Evolutionary conservation across 2,888 invertebrate species (phyloP).

Genomic region (Gymnocheta viridis): DNA sequence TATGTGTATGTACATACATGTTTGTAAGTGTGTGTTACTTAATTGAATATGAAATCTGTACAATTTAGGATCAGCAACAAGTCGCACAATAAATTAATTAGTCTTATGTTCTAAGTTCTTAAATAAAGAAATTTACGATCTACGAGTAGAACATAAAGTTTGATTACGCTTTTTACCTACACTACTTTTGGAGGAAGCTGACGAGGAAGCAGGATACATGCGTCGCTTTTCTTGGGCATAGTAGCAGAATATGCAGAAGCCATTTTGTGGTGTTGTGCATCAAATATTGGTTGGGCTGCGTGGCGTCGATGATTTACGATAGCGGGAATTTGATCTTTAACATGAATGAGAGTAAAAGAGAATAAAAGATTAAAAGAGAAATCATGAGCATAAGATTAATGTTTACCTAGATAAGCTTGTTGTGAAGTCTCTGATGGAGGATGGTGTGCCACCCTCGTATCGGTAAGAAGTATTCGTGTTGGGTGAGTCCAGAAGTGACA

Average conservation of each 20-base stretch:
- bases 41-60: neutral
- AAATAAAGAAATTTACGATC: conserved; percentile 32
- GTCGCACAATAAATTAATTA: neutral
- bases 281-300: conserved; percentile 82
- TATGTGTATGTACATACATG: too few species aligned
- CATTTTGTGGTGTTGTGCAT: conserved; percentile 81
- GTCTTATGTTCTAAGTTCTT: neutral
- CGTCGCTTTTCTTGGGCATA: conserved; percentile 77
- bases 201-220: conserved; percentile 74
- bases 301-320: conserved; percentile 79
- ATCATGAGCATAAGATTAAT: neutral
- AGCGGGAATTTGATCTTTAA: conserved; percentile 78
- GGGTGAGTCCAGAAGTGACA: conserved; percentile 79
- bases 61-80: neutral
- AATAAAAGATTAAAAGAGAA: neutral
- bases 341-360: neutral
- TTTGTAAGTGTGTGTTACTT: neutral
- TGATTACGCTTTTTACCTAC: conserved; percentile 68
- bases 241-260: conserved; percentile 81
- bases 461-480: conserved; percentile 75
- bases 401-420: conserved; percentile 77
- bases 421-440: conserved; percentile 75
- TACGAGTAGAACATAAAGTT: conserved; percentile 46
- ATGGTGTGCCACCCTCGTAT: conserved; percentile 77
- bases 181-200: conserved; percentile 75